phyloP scores from a whole-genome alignment of 2,113 vertebrate species.

The Perca fluviatilis region DNA sequence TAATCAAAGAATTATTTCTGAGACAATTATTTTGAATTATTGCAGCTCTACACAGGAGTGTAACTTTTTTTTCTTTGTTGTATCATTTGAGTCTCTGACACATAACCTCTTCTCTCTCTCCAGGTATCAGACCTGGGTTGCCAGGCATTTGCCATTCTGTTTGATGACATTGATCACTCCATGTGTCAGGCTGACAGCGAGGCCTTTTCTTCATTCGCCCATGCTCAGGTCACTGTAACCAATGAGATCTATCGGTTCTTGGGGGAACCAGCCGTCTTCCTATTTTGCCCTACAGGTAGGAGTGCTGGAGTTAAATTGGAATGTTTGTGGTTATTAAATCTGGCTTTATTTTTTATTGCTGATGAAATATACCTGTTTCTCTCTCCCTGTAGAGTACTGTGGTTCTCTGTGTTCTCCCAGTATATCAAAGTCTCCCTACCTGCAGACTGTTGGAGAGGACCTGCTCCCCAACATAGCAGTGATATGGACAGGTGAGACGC shows the following conservation, averaged over 20 bases:
- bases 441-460: conserved; percentile 87
- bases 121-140: conserved; percentile 90
- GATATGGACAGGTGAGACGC: conserved; percentile 89
- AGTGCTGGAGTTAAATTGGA: background rate
- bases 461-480: conserved; percentile 86
- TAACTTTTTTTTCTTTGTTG: too few species aligned
- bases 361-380: background rate
- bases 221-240: conserved; percentile 89
- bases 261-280: conserved; percentile 88
- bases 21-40: too few species aligned
- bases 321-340: background rate
- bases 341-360: background rate
- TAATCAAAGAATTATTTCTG: too few species aligned
- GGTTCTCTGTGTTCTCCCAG: conserved; percentile 89
- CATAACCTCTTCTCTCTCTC: background rate
- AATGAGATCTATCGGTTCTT: conserved; percentile 88
- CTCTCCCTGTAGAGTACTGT: conserved; percentile 85
- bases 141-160: conserved; percentile 89
- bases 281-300: conserved; percentile 91
- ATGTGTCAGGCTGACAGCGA: conserved; percentile 91
- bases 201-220: conserved; percentile 88
- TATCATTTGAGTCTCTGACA: too few species aligned
- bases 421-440: conserved; percentile 87
- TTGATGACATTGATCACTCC: conserved; percentile 91
- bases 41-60: too few species aligned